Evolutionary conservation across 1,140 invertebrate genomes (phyloP).

Genomic region (Drosophila kanapiae): DNA sequence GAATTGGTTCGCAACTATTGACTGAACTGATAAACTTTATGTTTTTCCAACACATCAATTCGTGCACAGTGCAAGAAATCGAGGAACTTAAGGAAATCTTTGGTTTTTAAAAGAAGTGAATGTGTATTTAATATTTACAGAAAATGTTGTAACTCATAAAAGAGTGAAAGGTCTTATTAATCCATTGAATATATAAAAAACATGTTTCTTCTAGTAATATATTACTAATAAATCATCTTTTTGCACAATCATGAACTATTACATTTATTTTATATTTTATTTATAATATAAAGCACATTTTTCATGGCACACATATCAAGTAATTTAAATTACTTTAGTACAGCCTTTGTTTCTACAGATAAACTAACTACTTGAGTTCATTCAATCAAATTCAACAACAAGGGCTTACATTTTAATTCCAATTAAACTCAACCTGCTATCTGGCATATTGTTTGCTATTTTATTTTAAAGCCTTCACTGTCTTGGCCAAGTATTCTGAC

Average conservation of each 20-base stretch:
- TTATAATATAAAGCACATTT: background rate
- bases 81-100: background rate
- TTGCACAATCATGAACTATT: too few relatives aligned
- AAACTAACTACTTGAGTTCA: background rate
- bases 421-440: background rate
- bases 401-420: background rate
- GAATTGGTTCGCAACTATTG: constrained; percentile 28
- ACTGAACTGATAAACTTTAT: constrained; percentile 30
- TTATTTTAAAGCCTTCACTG: background rate
- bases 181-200: background rate
- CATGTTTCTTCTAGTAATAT: background rate
- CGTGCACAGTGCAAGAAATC: background rate
- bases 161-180: too few relatives aligned
- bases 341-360: background rate
- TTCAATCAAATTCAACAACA: background rate
- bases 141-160: too few relatives aligned
- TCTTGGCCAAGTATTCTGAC: background rate
- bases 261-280: background rate
- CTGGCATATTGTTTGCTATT: background rate
- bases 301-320: background rate
- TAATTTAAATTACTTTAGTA: background rate
- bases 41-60: constrained; percentile 20
- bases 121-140: background rate
- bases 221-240: background rate
- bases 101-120: background rate